A percentile compares a stretch with the other conserved stretches of the same genome.
Conservation (phyloP, 2,888 invertebrate species). For the Dilophus febrilis region DNA sequence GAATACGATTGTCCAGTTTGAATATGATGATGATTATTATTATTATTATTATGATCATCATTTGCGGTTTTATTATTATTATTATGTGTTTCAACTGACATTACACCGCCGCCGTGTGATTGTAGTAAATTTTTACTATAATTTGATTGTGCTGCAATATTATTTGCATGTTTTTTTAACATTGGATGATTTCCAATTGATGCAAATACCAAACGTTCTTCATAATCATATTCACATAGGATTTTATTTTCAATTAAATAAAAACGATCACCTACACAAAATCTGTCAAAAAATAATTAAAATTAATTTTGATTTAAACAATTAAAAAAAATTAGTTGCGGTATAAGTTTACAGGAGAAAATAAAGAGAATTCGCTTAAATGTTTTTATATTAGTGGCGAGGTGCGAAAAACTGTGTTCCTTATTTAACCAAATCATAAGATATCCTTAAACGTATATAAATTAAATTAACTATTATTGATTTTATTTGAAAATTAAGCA, state of each 20-base stretch:
- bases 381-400: neutral
- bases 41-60: constrained; percentile 1
- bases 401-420: too few relatives aligned
- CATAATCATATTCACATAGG: constrained; percentile 94
- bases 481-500: too few relatives aligned
- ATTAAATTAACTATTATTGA: too few relatives aligned
- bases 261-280: constrained; percentile 94
- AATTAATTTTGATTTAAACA: neutral
- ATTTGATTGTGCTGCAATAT: constrained; percentile 18
- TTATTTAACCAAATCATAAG: too few relatives aligned
- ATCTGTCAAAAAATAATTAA: constrained; percentile 41
- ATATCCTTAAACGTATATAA: too few relatives aligned
- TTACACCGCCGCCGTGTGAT: neutral
- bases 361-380: neutral
- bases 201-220: constrained; percentile 86
- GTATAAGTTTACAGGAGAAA: neutral
- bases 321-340: too few relatives aligned
- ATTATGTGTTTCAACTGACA: constrained; percentile 1
- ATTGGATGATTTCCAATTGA: constrained; percentile 82
- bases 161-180: constrained; percentile 28
- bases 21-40: neutral
- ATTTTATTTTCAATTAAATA: constrained; percentile 96
- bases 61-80: constrained; percentile 2
- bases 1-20: too few relatives aligned
- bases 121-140: too few relatives aligned